phyloP scores from a whole-genome alignment of 1,140 invertebrate species.

The Lethocerus indicus region DNA sequence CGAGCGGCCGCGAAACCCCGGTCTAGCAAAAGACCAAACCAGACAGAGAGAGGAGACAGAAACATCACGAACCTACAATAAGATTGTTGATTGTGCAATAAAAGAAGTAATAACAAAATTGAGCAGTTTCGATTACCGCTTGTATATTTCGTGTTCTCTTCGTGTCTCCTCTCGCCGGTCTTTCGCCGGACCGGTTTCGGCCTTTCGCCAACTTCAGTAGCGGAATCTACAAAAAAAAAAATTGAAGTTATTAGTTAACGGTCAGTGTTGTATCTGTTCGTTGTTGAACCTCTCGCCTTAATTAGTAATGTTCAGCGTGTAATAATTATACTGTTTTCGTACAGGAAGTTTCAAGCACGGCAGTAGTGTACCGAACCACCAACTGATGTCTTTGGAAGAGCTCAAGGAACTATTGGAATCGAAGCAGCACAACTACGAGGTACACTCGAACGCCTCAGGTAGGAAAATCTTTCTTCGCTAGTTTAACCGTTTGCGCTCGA shows the following conservation, averaged over 20 bases:
- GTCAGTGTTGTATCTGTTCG: neutral
- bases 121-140: no score
- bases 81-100: no score
- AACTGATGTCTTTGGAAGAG: conserved; percentile 21
- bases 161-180: neutral
- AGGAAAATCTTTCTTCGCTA: conserved; percentile 7
- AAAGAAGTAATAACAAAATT: no score
- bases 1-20: no score
- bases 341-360: conserved; percentile 14
- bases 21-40: no score
- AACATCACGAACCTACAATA: no score
- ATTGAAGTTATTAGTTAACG: neutral
- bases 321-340: no score
- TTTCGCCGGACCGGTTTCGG: neutral
- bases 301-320: no score
- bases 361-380: neutral
- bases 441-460: conserved; percentile 20
- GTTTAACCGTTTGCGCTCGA: conserved; percentile 5
- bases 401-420: conserved; percentile 27
- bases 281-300: neutral
- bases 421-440: conserved; percentile 22
- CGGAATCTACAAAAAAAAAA: neutral
- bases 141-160: no score
- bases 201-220: neutral
- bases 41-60: no score